These are phyloP conservation scores for Rhodeus uyekii DNA, from an alignment of 2,797 vertebrate species.

Conservation along the genomic window DNA sequence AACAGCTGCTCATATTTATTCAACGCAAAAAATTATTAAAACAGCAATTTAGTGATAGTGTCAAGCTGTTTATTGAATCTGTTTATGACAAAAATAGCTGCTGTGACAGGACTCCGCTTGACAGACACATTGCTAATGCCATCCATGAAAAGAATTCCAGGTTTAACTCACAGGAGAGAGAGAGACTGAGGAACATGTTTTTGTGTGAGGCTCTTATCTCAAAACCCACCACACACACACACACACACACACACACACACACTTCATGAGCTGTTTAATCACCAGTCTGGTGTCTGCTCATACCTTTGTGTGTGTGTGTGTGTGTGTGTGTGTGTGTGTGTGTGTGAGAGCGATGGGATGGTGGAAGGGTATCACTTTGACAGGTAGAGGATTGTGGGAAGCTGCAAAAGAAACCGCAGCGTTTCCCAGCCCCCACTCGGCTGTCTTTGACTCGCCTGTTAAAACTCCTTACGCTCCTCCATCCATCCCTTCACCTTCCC, in stretches of 20 bases:
- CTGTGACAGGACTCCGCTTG: conserved; percentile 12
- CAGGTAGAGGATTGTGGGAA: conserved; percentile 49
- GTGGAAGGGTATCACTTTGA: conserved; percentile 38
- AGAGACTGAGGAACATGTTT: conserved; percentile 44
- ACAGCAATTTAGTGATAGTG: conserved; percentile 18
- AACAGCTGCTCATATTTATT: conserved; percentile 19
- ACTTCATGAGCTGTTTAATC: conserved; percentile 65
- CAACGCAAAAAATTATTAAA: conserved; percentile 1
- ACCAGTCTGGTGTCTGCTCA: conserved; percentile 60
- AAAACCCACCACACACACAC: conserved; percentile 19
- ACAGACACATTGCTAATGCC: conserved; percentile 44
- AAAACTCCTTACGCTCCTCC: conserved; percentile 5
- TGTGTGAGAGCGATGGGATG: conserved; percentile 48
- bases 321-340: conserved; percentile 45
- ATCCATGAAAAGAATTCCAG: conserved; percentile 54
- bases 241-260: conserved; percentile 33
- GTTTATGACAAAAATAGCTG: conserved; percentile 33
- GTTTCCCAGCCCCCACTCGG: conserved; percentile 39
- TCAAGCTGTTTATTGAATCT: conserved; percentile 31
- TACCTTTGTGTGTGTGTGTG: conserved; percentile 46
- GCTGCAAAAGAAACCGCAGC: conserved; percentile 51
- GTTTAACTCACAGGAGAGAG: conserved; percentile 51
- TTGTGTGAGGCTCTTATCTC: conserved; percentile 60
- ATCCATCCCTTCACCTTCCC: background rate
- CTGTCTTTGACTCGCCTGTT: conserved; percentile 18